Base-by-base conservation (phyloP, 2,888 invertebrate species). In the Leptinotarsa juncta region DNA sequence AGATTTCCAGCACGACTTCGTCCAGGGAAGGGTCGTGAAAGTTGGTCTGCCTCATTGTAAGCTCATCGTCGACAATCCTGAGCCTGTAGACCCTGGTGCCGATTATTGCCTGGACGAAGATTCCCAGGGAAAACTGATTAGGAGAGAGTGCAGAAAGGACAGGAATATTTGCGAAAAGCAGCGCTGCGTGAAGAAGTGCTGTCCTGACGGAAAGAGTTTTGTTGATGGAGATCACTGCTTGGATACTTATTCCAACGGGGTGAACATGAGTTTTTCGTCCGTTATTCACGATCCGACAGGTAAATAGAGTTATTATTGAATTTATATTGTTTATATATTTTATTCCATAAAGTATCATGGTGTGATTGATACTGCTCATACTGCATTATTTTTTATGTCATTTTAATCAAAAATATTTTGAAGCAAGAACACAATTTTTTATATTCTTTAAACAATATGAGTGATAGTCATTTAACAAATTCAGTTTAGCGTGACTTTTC, bases 191-290 rank as follows among this genome's bases (percentile, higher is more conserved):
- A 88, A 88, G 72, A 91, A 91, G 82, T 91, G 91, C 79, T 91
- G 91, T 81, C 89, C 90, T 3, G 86, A 90, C 42, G 91, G 91
- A 16, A 82, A 90, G 60, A 90, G 91, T 81, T 91, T 85, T 75
- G 85, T 85, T 7, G 80, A 79, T 50, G 84, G 83, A 20, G 55
- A 78, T 3, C 74, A 72, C 16, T 87, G 86, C 77, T 65, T 68
- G 7, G 78, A 81, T 67, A 84, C 83, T 23, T 83, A 82, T 26
- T 79, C 75, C 3, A 70, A 83, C 72, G 86, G 86, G 14, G 23
- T 86, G 70, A 78, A 84, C 71, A 68, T 84, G 70, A 66, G 65
- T 7, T 81, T 81, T 74, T 80, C 84, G 3, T 67, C 70, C 1
- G 75, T 76, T 18, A 79, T 85, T 60, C 82, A 82, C 18, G 71